Conservation (phyloP, 2,888 invertebrate genomes). For the Thalpophila matura region DNA sequence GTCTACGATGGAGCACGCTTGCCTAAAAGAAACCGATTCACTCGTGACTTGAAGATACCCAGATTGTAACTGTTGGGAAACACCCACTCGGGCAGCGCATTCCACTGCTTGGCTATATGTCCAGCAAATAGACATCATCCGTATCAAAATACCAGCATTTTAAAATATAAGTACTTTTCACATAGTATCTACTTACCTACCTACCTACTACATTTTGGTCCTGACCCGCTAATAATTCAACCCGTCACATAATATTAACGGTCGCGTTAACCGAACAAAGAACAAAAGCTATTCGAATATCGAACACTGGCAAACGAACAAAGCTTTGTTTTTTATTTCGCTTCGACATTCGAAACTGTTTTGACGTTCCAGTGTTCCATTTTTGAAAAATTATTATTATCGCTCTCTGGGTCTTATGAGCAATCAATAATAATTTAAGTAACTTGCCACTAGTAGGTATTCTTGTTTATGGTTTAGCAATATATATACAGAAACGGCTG, state of each 20-base stretch:
- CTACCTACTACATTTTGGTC: conserved; percentile 47
- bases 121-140: too few relatives aligned
- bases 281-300: conserved; percentile 82
- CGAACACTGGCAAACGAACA: conserved; percentile 74
- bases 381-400: conserved; percentile 64
- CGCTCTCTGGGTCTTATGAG: conserved; percentile 38
- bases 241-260: conserved; percentile 70
- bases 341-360: conserved; percentile 79
- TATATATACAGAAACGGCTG: conserved; percentile 39
- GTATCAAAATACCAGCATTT: conserved; percentile 1
- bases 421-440: conserved; percentile 50
- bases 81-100: too few relatives aligned
- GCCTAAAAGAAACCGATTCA: too few relatives aligned
- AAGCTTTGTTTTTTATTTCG: conserved; percentile 70
- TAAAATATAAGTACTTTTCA: conserved; percentile 12
- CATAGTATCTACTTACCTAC: conserved; percentile 1
- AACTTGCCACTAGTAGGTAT: conserved; percentile 14
- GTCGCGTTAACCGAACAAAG: conserved; percentile 78
- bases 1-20: too few relatives aligned
- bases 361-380: conserved; percentile 72
- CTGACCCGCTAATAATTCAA: conserved; percentile 53
- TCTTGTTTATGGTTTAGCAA: conserved; percentile 42
- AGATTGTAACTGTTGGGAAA: too few relatives aligned
- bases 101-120: too few relatives aligned
- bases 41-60: too few relatives aligned